Evolutionary conservation across 2,888 invertebrate species (phyloP).

Genomic region (Andrena flavipes): DNA sequence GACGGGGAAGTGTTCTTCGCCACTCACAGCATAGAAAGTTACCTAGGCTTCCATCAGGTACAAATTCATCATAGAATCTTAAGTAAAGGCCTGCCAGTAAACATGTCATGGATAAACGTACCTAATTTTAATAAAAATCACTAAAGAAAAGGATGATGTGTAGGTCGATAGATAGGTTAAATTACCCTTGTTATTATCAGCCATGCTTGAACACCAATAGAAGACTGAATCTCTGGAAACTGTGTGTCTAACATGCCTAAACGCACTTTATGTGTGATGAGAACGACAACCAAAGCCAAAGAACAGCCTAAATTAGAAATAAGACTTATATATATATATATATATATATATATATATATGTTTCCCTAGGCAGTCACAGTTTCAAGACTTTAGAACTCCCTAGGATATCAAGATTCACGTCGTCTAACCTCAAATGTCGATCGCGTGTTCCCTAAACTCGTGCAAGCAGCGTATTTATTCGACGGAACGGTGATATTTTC

Average conservation of each 20-base stretch:
- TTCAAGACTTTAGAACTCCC: neutral
- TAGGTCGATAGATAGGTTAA: no score
- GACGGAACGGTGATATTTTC: slow-evolving; percentile 29
- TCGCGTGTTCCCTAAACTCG: slow-evolving; percentile 11
- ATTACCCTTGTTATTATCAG: no score
- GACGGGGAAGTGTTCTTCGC: slow-evolving; percentile 99
- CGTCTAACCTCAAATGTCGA: neutral
- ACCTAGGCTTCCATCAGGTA: slow-evolving; percentile 99
- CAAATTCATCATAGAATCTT: neutral
- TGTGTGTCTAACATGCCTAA: neutral
- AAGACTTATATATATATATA: neutral
- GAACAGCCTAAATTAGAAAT: neutral
- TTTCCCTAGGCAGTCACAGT: neutral
- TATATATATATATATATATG: neutral
- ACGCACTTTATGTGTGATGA: neutral
- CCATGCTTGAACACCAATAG: no score
- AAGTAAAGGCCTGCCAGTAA: neutral
- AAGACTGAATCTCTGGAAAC: no score
- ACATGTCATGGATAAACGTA: neutral
- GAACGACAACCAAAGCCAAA: neutral
- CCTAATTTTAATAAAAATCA: neutral
- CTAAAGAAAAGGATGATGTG: neutral
- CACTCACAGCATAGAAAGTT: slow-evolving; percentile 99
- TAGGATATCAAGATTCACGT: neutral
- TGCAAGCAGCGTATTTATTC: slow-evolving; percentile 41